Evolutionary conservation across 2,113 vertebrate species (phyloP).

Genomic region (Propithecus coquereli): DNA sequence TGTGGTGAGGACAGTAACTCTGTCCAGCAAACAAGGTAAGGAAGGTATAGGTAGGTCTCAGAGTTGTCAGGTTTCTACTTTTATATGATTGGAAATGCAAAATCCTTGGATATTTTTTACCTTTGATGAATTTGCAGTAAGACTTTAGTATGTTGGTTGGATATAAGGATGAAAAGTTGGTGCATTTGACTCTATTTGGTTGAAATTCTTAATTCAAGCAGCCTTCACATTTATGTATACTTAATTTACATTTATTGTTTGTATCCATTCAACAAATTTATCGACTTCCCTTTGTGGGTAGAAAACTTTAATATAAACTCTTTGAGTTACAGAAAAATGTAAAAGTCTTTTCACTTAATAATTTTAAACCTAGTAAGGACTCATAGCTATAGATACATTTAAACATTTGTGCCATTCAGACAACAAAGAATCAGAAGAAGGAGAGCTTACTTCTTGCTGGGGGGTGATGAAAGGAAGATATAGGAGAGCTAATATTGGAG

Average conservation of each 20-base stretch:
- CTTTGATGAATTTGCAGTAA: background rate
- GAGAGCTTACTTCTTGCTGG: background rate
- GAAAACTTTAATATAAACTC: background rate
- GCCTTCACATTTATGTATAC: background rate
- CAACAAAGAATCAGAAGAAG: background rate
- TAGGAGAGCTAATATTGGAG: background rate
- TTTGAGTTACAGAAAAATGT: background rate
- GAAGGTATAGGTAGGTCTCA: background rate
- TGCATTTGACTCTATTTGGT: background rate
- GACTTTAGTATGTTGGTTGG: background rate
- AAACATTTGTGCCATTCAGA: slow-evolving; percentile 24
- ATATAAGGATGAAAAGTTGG: background rate
- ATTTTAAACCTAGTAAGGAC: slow-evolving; percentile 10
- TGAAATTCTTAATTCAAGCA: background rate
- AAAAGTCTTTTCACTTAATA: background rate
- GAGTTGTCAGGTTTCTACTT: background rate
- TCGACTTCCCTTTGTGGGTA: background rate
- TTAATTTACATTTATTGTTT: background rate
- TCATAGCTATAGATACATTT: background rate
- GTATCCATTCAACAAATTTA: background rate
- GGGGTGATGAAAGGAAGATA: background rate
- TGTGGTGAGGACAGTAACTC: slow-evolving; percentile 79
- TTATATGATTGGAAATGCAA: background rate
- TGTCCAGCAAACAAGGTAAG: slow-evolving; percentile 85
- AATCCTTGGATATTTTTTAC: background rate